These are phyloP conservation scores for Apoda limacodes DNA, from an alignment of 2,888 invertebrate genomes.

Conservation along the genomic window DNA sequence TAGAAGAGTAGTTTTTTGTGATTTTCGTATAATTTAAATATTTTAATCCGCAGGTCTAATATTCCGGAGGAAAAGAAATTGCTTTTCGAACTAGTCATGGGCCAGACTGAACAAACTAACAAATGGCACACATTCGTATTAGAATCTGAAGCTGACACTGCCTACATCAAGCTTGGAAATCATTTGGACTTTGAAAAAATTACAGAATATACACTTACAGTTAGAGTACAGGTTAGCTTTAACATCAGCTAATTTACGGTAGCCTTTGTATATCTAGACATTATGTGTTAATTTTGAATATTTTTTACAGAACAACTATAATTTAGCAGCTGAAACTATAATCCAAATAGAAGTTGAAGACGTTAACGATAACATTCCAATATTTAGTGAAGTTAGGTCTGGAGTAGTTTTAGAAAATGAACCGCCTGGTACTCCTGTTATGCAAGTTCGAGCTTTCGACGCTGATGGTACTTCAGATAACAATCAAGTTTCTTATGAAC, in stretches of 20 bases:
- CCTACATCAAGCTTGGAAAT: constrained; percentile 80
- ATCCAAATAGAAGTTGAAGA: constrained; percentile 85
- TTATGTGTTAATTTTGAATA: constrained; percentile 1
- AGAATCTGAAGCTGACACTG: constrained; percentile 76
- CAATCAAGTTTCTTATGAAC: constrained; percentile 84
- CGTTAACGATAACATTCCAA: constrained; percentile 91
- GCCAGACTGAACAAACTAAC: constrained; percentile 88
- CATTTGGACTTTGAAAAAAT: constrained; percentile 87
- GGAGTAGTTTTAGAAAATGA: constrained; percentile 91
- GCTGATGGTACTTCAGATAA: constrained; percentile 86
- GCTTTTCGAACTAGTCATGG: constrained; percentile 83
- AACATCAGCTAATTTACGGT: background rate
- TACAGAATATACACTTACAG: constrained; percentile 84
- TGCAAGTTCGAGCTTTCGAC: constrained; percentile 89
- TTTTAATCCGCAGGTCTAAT: constrained; percentile 71
- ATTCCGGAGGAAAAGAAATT: constrained; percentile 79
- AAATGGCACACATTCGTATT: constrained; percentile 81
- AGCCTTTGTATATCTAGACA: background rate
- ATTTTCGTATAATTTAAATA: constrained; percentile 1
- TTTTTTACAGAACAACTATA: constrained; percentile 76
- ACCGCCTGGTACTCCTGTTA: constrained; percentile 83
- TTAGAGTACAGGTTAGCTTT: constrained; percentile 75
- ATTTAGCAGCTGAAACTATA: constrained; percentile 82
- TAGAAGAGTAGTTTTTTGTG: background rate
- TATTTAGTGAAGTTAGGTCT: constrained; percentile 83